Evolutionary conservation across 2,113 vertebrate species (phyloP).

Genomic region (Halcyon malimbica): DNA sequence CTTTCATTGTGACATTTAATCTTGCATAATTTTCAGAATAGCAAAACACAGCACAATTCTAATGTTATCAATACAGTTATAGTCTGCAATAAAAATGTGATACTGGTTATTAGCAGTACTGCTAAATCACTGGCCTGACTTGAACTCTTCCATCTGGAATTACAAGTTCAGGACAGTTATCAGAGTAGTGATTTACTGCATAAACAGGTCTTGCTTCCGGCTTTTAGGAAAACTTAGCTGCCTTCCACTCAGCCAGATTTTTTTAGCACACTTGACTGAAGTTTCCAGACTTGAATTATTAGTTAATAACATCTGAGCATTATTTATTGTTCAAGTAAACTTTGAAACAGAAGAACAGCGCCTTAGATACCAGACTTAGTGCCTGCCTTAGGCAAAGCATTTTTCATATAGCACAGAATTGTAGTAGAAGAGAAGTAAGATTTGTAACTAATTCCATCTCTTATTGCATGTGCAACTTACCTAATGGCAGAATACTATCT

Average conservation of each 20-base stretch:
- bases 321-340: conserved; percentile 42
- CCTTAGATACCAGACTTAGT: neutral
- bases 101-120: neutral
- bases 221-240: neutral
- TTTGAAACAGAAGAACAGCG: neutral
- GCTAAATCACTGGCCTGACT: neutral
- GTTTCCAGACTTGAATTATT: conserved; percentile 51
- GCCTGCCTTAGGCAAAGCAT: neutral
- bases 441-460: neutral
- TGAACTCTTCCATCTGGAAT: conserved; percentile 33
- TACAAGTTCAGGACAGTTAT: neutral
- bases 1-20: neutral
- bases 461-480: neutral
- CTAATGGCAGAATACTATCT: neutral
- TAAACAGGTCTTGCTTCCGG: conserved; percentile 3
- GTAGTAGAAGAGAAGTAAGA: neutral
- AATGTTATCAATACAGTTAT: neutral
- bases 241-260: neutral
- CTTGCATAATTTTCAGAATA: neutral
- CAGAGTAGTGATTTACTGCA: conserved; percentile 5
- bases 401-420: neutral
- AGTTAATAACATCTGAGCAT: conserved; percentile 6
- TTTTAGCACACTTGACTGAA: conserved; percentile 34
- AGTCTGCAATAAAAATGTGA: neutral
- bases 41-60: neutral